Evolutionary conservation across 30 jellyfish, hydroid and myxozoan genomes (phyloP).

Genomic region (Hydractinia echinata): DNA sequence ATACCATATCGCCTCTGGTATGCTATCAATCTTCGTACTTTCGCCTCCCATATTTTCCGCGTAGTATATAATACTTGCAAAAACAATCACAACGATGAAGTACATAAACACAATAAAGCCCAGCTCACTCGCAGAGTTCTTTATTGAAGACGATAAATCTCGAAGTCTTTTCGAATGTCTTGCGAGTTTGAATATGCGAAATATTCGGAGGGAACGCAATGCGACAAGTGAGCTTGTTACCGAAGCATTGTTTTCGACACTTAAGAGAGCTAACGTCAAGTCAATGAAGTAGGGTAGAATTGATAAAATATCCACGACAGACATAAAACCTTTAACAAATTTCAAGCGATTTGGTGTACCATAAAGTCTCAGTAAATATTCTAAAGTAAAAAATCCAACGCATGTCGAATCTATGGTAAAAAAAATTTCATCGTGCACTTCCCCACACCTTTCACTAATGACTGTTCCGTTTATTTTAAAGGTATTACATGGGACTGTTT

Average conservation of each 20-base stretch:
- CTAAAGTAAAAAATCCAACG: constrained; percentile 69
- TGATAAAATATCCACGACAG: constrained; percentile 80
- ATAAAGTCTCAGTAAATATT: constrained; percentile 67
- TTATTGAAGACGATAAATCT: constrained; percentile 72
- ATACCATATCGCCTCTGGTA: constrained; percentile 96
- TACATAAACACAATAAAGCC: constrained; percentile 89
- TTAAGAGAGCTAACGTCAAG: constrained; percentile 35
- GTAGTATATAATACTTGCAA: constrained; percentile 81
- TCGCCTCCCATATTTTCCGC: constrained; percentile 60
- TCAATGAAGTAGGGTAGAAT: constrained; percentile 82
- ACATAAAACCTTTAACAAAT: constrained; percentile 58
- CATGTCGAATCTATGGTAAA: constrained; percentile 81
- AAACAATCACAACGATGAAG: constrained; percentile 74
- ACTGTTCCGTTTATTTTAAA: not conserved
- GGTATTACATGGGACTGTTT: constrained; percentile 71
- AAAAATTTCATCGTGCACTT: constrained; percentile 49
- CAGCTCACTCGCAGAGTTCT: constrained; percentile 80
- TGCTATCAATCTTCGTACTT: constrained; percentile 55
- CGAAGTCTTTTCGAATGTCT: constrained; percentile 87
- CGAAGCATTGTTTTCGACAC: constrained; percentile 44
- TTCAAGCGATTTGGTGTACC: constrained; percentile 83
- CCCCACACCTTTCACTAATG: constrained; percentile 62
- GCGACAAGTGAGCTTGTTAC: constrained; percentile 63
- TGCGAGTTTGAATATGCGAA: constrained; percentile 85
- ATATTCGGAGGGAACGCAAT: constrained; percentile 65